These are phyloP conservation scores for Drosophila paucipuncta DNA, from an alignment of 2,888 invertebrate genomes.

Conservation along the genomic window DNA sequence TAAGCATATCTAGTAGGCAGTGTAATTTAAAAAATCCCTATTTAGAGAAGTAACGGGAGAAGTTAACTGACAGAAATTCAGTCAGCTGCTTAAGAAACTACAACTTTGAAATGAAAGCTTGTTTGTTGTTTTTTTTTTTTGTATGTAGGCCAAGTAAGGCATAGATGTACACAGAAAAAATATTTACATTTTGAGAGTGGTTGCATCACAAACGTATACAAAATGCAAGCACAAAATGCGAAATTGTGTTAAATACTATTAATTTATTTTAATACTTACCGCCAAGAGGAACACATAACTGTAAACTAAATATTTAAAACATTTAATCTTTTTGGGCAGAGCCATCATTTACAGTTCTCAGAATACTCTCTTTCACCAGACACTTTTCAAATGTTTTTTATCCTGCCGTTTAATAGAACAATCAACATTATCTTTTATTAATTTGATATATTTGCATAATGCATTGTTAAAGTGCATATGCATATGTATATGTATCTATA, in stretches of 20 bases:
- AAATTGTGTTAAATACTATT: constrained; percentile 11
- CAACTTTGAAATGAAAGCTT: background rate
- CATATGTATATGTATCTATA: background rate
- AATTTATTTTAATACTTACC: constrained; percentile 77
- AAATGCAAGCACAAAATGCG: constrained; percentile 1
- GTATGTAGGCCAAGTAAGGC: background rate
- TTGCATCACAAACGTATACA: constrained; percentile 32
- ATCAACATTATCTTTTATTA: background rate
- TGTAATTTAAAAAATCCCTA: background rate
- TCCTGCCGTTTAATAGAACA: constrained; percentile 19
- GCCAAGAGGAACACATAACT: constrained; percentile 85
- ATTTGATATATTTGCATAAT: background rate
- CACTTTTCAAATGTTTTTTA: constrained; percentile 16
- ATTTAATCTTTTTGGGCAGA: constrained; percentile 85
- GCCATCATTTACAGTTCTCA: constrained; percentile 74
- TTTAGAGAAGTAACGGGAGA: background rate
- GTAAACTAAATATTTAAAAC: constrained; percentile 85
- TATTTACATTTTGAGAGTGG: constrained; percentile 1
- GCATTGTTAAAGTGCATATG: background rate
- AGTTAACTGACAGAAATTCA: background rate
- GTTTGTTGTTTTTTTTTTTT: background rate
- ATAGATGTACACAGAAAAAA: background rate
- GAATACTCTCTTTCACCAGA: constrained; percentile 6
- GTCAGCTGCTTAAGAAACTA: background rate
- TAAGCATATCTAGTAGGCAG: background rate